A percentile compares a stretch with the other conserved stretches of the same genome.
These are phyloP conservation scores for Leptopilina syphax DNA, from an alignment of 2,888 invertebrate species.

Conservation along the genomic window DNA sequence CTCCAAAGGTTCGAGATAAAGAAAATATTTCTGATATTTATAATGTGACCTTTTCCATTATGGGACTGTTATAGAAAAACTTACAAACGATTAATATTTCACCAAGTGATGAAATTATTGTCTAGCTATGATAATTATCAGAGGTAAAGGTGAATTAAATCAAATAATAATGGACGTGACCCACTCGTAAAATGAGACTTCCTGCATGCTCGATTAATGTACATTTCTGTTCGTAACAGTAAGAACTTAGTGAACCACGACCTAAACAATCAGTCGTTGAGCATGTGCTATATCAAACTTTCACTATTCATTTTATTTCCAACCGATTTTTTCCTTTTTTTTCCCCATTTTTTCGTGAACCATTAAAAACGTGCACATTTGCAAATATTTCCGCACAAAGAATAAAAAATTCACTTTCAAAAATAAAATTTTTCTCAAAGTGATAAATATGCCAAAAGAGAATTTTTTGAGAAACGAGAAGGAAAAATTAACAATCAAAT, in stretches of 20 bases:
- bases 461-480: background rate
- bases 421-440: too few species aligned
- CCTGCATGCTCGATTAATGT: constrained; percentile 26
- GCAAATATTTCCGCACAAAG: too few species aligned
- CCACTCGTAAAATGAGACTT: constrained; percentile 26
- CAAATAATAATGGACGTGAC: constrained; percentile 14
- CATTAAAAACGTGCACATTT: background rate
- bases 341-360: background rate
- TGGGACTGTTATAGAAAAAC: background rate
- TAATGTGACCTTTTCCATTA: background rate
- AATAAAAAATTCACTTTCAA: too few species aligned
- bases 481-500: too few species aligned
- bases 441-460: too few species aligned
- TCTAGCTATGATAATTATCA: background rate
- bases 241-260: constrained; percentile 31
- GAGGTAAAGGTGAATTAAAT: constrained; percentile 3
- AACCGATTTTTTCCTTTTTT: background rate
- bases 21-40: too few species aligned
- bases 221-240: constrained; percentile 21
- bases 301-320: constrained; percentile 19
- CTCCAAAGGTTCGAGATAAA: too few species aligned
- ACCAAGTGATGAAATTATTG: constrained; percentile 12
- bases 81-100: constrained; percentile 2
- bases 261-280: constrained; percentile 18
- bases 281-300: constrained; percentile 21